Evolutionary conservation across 2,888 invertebrate genomes (phyloP).

Genomic region (Noctua pronuba): DNA sequence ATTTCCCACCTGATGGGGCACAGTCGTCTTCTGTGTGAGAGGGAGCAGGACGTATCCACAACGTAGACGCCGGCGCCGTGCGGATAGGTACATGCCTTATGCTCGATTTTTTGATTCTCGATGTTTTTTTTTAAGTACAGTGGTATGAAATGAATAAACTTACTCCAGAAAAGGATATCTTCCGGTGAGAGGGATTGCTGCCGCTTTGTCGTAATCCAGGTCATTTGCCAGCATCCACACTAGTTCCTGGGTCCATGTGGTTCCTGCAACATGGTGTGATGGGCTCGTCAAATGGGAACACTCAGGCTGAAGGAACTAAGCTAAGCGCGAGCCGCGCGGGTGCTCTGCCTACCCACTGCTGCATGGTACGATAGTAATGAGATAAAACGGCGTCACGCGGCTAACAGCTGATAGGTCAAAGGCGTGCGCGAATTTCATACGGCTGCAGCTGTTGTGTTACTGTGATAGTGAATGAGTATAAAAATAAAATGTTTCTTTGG

Average conservation of each 20-base stretch:
- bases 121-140: background rate
- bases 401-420: no score
- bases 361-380: no score
- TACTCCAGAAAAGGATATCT: slow-evolving; percentile 94
- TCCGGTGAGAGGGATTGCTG: slow-evolving; percentile 84
- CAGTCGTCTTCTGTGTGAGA: no score
- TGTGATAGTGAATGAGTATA: no score
- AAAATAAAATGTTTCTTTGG: no score
- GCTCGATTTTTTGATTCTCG: background rate
- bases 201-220: slow-evolving; percentile 91
- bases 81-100: background rate
- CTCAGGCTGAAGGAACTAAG: background rate
- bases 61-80: background rate
- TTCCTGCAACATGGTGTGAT: slow-evolving; percentile 89
- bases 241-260: slow-evolving; percentile 93
- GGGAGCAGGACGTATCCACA: no score
- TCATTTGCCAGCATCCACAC: slow-evolving; percentile 93
- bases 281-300: slow-evolving; percentile 77
- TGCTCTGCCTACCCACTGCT: no score
- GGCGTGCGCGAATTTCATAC: no score
- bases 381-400: no score
- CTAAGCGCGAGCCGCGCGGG: no score
- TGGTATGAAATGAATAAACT: background rate
- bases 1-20: no score
- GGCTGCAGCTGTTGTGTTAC: no score